Conservation (phyloP, 2,888 invertebrate species). For the Drosophila aldrichi region DNA sequence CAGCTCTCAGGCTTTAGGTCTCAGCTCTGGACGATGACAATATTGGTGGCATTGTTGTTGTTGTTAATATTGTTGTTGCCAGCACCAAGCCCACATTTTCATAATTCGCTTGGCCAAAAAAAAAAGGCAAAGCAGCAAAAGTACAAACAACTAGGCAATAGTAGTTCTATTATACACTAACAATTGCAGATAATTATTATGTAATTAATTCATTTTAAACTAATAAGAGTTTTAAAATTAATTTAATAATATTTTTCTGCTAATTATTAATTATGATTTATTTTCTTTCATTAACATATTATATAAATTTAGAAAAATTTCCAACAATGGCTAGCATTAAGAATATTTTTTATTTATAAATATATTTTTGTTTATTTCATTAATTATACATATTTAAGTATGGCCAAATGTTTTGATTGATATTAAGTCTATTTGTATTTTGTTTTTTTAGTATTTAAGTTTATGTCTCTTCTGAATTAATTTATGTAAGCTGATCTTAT, state of each 20-base stretch:
- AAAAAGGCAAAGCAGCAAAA: conserved; percentile 38
- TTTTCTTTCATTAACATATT: neutral
- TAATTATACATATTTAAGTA: no score
- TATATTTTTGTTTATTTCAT: no score
- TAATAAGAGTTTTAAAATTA: no score
- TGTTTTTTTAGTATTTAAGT: no score
- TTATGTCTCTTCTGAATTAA: no score
- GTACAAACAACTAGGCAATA: neutral
- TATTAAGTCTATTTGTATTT: neutral
- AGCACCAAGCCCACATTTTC: conserved; percentile 78
- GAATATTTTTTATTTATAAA: no score
- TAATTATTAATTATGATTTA: neutral
- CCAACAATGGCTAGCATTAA: no score
- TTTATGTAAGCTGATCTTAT: no score
- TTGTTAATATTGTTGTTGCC: conserved; percentile 28
- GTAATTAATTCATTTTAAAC: neutral
- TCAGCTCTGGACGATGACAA: conserved; percentile 52
- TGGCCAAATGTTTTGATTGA: no score
- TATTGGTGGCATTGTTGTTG: conserved; percentile 47
- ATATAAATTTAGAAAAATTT: no score
- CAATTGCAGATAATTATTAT: neutral
- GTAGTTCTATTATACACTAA: neutral
- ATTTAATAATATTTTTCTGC: no score
- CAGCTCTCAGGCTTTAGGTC: conserved; percentile 39
- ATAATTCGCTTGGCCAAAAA: conserved; percentile 68